phyloP scores from a whole-genome alignment of 2,113 vertebrate genomes.

The Tyto alba region DNA sequence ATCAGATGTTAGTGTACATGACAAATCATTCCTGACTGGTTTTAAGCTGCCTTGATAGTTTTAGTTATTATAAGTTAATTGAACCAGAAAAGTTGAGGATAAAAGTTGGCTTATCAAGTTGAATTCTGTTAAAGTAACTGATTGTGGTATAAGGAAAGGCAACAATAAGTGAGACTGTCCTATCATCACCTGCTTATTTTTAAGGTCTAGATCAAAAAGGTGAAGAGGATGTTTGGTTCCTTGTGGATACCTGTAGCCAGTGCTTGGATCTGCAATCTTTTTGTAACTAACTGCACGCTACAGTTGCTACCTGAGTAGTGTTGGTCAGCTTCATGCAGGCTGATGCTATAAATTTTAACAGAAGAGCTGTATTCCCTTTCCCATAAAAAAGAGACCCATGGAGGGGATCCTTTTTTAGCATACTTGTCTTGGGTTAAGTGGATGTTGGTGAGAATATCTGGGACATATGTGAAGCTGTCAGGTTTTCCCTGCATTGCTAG shows the following conservation, averaged over 20 bases:
- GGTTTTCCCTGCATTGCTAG: not conserved
- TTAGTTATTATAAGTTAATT: conserved; percentile 34
- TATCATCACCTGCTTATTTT: conserved; percentile 50
- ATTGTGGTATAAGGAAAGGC: not conserved
- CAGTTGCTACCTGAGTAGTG: not conserved
- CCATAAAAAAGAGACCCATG: not conserved
- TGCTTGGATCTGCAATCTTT: not conserved
- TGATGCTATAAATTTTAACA: not conserved
- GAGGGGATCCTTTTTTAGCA: not conserved
- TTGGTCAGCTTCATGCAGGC: not conserved
- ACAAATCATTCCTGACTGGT: not conserved
- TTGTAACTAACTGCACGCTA: not conserved
- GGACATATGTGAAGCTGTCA: not conserved
- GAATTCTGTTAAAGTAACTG: not conserved
- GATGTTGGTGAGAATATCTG: not conserved
- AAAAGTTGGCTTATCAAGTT: not conserved
- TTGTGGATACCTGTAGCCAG: not conserved
- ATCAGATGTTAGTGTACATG: not conserved
- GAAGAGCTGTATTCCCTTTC: not conserved
- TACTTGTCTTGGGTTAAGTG: not conserved
- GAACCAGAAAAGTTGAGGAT: conserved; percentile 13
- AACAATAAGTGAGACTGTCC: not conserved
- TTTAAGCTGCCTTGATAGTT: conserved; percentile 39
- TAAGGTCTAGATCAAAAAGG: conserved; percentile 1
- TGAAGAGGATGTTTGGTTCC: not conserved